Base-by-base conservation (phyloP, 2,797 vertebrate species). In the Hoplostethus mediterraneus region DNA sequence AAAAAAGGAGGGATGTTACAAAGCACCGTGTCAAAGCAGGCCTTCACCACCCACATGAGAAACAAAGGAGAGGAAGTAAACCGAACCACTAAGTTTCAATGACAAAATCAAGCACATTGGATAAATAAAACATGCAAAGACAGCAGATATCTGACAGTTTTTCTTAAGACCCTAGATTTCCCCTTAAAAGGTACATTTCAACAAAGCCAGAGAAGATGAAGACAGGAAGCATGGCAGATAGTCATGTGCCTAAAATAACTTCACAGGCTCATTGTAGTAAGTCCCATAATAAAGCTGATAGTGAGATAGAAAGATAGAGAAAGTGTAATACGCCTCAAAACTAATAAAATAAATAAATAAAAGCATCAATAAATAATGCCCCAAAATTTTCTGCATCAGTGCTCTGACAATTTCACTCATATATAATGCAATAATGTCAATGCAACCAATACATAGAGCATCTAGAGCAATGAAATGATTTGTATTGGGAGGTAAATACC, bases 71-170 rank as follows among this genome's bases (percentile, higher is more conserved):
- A 67, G 11, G 67, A 47, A 57, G 13, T 1, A 30, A 47, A 45
- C 28, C n/a, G 38, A 66, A 14, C 14, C 31, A 38, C 16, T 14
- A 9, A 57, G 48, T 42, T 75, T 80, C 28, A 81, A 16, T 52
- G 44, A 63, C n/a, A 36, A 36, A 36, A 2, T 53, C n/a, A 75
- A 65, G 25, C 17, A 51, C 21, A 13, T 42, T 28, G 21, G 31
- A 28, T 56, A 38, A 64, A 48, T 44, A 61, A 36, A 30, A 56
- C 88, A 92, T 71, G 82, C 59, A 81, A 63, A 69, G 53, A 79
- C 57, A 53, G 60, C 8, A 61, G 47, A 36, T 13, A 21, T 49
- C 7, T 11, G 33, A 74, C 69, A 12, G 42, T 7, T 16, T 42
- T 13, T 64, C 6, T 64, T 28, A 59, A 65, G 21, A 65, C 21